Evolutionary conservation across 2,797 vertebrate species (phyloP), one percentile per base, ranked within the genome.

Genomic region (Gastrophryne carolinensis): DNA sequence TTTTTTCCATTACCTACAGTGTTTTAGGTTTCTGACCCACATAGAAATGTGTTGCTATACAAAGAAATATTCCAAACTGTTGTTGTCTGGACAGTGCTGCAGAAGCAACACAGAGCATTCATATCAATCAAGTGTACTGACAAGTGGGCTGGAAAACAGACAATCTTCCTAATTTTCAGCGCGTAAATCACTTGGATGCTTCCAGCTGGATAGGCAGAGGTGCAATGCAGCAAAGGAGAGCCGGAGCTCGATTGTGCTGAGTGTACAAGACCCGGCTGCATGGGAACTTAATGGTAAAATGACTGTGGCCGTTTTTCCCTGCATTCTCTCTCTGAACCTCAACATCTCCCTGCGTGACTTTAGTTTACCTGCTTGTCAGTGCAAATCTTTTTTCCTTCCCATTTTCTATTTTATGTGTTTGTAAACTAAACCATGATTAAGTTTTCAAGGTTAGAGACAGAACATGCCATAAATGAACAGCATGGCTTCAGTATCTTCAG

Each of bases 151-250:
- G 57, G 41, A 50, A 62, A 35, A 61, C 27, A 62, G 56, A 72
- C 56, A 50, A 61, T 60, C 30, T 62, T 26, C 57, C 67, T 75
- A 58, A 75, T 75, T n/a, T 58, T 75, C 15, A 30, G 47, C 54
- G 49, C 44, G 73, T 41, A 70, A 61, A 69, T 62, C 56, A 52
- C 56, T 47, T 57, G 41, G 57, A 76, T 62, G 56, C 50, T 70
- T 76, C 44, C 73, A 70, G 56, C 44, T 63, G 66, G 47, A 39
- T 77, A 27, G 49, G 50, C 74, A 77, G 50, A 77, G 74, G 66
- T 77, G 66, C 74, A 77, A 71, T 77, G 66, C 74, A 77, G 74
- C 74, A 77, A 57, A 64, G 68, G 58, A 77, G 24, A 57, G 65
- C n/a, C 21, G 11, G 53, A 9, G 37, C 37, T 39, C 44, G 41